Base-by-base conservation (phyloP, 2,888 invertebrate species). In the Rhimphoctona megacephalus region DNA sequence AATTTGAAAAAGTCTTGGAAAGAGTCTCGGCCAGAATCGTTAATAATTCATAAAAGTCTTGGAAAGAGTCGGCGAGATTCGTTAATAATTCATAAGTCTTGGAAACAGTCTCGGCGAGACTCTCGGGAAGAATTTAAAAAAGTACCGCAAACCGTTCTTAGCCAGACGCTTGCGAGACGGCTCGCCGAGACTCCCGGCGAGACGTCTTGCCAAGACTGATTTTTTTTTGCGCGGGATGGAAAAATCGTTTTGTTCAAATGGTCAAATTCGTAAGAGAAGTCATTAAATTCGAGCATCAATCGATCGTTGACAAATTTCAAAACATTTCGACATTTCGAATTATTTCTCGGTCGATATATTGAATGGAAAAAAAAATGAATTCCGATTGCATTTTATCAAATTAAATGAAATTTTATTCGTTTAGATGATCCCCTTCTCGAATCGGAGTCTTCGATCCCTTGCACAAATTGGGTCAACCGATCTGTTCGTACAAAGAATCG, bases 381-480 rank as follows among this genome's bases (percentile, higher is more conserved):
- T n/a, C 1, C 19, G 49, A 49, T 49, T n/a, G 19, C 49, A 49
- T 49, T n/a, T n/a, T 49, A 49, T 49, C 49, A 49, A 49, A n/a
- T 49, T 49, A n/a, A 19, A 49, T 6, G 2, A 1, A 19, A 19
- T 49, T n/a, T 49, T 7, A 5, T 49, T 49, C 19, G 19, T 5
- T 30, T 30, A 17, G 61, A 61, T 19, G 25, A 19, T 46, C 19
- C 30, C 19, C 49, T 70, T 49, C 17, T 36, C 57, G 22, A 73
- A 19, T 54, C 36, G 2, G 36, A n/a, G 14, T 7, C 22, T 33
- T 22, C 39, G 57, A 52, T 57, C 39, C 49, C 54, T 74, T 17
- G 46, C 49, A 30, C 46, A 30, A 70, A 70, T 70, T 70, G 70
- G 70, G 46, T 70, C 70, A 70, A 30, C 1, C 19, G 30, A 30